A percentile compares a stretch with the other conserved stretches of the same genome.
These are phyloP conservation scores for Heloderma charlesbogerti DNA, from an alignment of 2,113 vertebrate species.

Conservation along the genomic window DNA sequence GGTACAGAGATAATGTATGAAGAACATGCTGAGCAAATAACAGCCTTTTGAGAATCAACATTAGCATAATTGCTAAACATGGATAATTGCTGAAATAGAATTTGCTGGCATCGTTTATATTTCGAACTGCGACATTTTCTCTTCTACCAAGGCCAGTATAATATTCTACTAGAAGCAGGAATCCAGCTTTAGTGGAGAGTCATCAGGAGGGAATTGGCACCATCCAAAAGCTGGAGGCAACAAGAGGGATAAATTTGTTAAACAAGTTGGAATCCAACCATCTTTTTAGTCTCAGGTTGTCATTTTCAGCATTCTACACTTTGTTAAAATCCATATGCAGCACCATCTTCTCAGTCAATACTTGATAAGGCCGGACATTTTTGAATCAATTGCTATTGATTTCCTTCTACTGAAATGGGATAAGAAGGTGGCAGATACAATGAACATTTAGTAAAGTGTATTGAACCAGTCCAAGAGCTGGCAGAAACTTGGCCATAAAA, in stretches of 20 bases:
- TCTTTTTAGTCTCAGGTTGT: slow-evolving; percentile 47
- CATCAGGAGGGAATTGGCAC: slow-evolving; percentile 54
- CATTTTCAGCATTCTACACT: slow-evolving; percentile 41
- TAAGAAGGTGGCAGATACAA: slow-evolving; percentile 67
- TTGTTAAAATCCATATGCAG: slow-evolving; percentile 62
- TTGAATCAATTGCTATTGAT: slow-evolving; percentile 79
- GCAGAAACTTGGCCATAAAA: slow-evolving; percentile 46
- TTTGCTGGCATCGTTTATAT: slow-evolving; percentile 73
- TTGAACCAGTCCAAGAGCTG: slow-evolving; percentile 53
- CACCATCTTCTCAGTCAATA: slow-evolving; percentile 53
- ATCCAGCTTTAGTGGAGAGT: slow-evolving; percentile 50
- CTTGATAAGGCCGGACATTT: slow-evolving; percentile 77
- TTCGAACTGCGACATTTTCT: slow-evolving; percentile 71
- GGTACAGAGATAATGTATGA: slow-evolving; percentile 78
- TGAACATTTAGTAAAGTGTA: slow-evolving; percentile 58
- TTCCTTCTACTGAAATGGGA: slow-evolving; percentile 69
- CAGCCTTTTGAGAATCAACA: slow-evolving; percentile 80
- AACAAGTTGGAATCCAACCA: slow-evolving; percentile 51
- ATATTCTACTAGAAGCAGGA: slow-evolving; percentile 62
- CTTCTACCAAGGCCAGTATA: slow-evolving; percentile 17
- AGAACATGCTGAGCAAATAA: slow-evolving; percentile 81
- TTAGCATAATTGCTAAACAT: slow-evolving; percentile 85
- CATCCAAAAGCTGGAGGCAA: slow-evolving; percentile 24
- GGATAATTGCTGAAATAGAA: slow-evolving; percentile 82
- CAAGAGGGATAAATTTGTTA: slow-evolving; percentile 39